Conservation (phyloP, 2,113 vertebrate genomes). For the Scopus umbretta region DNA sequence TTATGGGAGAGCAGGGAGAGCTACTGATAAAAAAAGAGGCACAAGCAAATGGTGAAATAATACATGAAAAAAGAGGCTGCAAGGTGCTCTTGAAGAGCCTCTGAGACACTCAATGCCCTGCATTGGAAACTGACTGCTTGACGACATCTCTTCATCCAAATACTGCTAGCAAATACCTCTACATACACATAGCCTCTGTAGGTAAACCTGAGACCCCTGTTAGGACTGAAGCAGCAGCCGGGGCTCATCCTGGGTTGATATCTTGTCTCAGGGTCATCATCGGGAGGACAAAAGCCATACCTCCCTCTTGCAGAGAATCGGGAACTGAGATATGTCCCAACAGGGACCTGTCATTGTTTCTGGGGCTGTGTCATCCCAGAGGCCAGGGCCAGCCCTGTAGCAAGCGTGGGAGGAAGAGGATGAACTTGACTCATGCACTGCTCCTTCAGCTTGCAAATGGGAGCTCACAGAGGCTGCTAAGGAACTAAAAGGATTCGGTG, state of each 20-base stretch:
- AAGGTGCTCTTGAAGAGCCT: neutral
- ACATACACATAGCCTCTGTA: neutral
- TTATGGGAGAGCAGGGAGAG: too few species aligned
- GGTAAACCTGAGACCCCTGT: neutral
- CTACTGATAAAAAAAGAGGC: too few species aligned
- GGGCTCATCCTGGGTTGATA: neutral
- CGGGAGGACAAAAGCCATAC: neutral
- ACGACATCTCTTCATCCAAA: neutral
- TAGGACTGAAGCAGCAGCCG: neutral
- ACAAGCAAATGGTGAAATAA: neutral
- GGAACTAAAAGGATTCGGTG: neutral
- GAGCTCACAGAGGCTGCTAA: neutral
- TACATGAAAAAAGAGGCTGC: neutral
- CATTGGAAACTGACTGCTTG: neutral
- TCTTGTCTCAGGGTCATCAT: too few species aligned
- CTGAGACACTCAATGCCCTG: neutral
- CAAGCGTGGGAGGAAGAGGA: neutral
- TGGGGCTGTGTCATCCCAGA: neutral
- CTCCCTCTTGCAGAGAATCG: neutral
- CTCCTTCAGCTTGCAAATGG: neutral
- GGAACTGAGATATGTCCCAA: rapidly evolving
- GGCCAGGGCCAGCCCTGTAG: neutral
- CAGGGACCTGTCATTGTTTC: rapidly evolving
- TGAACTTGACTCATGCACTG: neutral
- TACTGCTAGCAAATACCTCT: neutral